Conservation (phyloP, 53 echinoderm and acorn worm species). For the Stichopus horrens region DNA sequence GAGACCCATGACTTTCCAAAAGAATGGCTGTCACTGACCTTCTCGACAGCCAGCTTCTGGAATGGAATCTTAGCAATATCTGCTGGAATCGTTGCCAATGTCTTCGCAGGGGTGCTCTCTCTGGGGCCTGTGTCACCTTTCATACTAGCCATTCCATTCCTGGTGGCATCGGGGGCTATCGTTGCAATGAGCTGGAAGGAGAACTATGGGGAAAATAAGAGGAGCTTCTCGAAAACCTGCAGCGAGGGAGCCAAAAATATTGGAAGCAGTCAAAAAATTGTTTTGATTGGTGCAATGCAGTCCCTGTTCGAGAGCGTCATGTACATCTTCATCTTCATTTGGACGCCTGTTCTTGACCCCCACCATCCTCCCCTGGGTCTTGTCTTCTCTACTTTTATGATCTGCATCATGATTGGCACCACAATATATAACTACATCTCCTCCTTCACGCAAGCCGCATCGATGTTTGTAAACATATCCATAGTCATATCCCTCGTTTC, state of each 20-base stretch:
- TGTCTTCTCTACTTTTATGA: constrained; percentile 92
- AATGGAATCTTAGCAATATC: constrained; percentile 83
- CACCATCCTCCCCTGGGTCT: constrained; percentile 77
- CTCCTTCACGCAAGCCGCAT: constrained; percentile 53
- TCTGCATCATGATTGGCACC: constrained; percentile 98
- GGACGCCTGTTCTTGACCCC: constrained; percentile 89
- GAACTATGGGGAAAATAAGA: constrained; percentile 78
- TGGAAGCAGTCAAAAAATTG: constrained; percentile 62
- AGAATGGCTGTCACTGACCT: constrained; percentile 91
- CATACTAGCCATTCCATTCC: constrained; percentile 83
- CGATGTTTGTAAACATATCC: constrained; percentile 71
- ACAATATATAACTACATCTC: constrained; percentile 74
- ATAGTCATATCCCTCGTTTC: constrained; percentile 77
- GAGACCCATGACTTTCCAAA: constrained; percentile 93
- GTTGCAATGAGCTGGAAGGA: constrained; percentile 82
- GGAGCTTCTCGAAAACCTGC: constrained; percentile 75
- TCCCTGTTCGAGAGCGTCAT: constrained; percentile 96
- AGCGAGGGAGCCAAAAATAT: constrained; percentile 82
- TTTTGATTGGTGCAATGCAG: constrained; percentile 95
- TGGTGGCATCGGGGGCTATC: constrained; percentile 76
- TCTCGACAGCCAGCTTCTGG: constrained; percentile 90
- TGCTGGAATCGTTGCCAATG: constrained; percentile 81
- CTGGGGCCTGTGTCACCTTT: constrained; percentile 87
- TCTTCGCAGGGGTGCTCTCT: constrained; percentile 72
- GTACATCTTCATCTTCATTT: constrained; percentile 99